Evolutionary conservation across 2,888 invertebrate species (phyloP).

Genomic region (Phengaris alcon): DNA sequence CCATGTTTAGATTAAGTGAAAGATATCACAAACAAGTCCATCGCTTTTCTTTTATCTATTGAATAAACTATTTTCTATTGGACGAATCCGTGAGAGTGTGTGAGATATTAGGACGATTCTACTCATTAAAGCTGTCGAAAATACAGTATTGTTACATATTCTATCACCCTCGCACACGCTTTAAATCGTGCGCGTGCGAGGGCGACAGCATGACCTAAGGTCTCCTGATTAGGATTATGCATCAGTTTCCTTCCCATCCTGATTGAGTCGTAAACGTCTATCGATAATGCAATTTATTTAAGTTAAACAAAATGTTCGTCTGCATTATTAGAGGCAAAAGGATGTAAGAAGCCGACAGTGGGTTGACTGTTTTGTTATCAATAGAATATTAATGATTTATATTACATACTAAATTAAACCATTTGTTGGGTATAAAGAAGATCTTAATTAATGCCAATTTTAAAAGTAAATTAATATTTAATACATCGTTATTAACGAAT

Average conservation of each 20-base stretch:
- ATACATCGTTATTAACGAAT: not conserved
- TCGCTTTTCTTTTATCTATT: conserved; percentile 21
- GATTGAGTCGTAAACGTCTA: conserved; percentile 78
- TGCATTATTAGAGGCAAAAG: conserved; percentile 52
- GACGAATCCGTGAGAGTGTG: not conserved
- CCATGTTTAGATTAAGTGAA: conserved; percentile 17
- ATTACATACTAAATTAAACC: too few species aligned
- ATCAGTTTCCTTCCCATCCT: conserved; percentile 62
- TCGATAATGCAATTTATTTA: conserved; percentile 65
- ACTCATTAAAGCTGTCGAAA: conserved; percentile 1
- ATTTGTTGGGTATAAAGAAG: not conserved
- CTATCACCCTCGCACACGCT: not conserved
- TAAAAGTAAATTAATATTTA: not conserved
- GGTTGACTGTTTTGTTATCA: conserved; percentile 8
- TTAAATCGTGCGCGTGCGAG: not conserved
- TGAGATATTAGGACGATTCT: not conserved
- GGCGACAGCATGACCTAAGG: conserved; percentile 42
- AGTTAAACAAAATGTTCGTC: conserved; percentile 50
- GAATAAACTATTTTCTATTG: conserved; percentile 18
- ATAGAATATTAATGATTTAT: not conserved
- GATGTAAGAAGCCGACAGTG: conserved; percentile 35
- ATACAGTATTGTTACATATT: not conserved
- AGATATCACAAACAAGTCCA: conserved; percentile 20
- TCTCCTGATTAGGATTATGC: conserved; percentile 59
- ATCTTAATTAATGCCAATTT: not conserved